A percentile compares a stretch with the other conserved stretches of the same genome.
Conservation (phyloP, 1,140 invertebrate genomes). For the Brachionus asplanchnoidis region DNA sequence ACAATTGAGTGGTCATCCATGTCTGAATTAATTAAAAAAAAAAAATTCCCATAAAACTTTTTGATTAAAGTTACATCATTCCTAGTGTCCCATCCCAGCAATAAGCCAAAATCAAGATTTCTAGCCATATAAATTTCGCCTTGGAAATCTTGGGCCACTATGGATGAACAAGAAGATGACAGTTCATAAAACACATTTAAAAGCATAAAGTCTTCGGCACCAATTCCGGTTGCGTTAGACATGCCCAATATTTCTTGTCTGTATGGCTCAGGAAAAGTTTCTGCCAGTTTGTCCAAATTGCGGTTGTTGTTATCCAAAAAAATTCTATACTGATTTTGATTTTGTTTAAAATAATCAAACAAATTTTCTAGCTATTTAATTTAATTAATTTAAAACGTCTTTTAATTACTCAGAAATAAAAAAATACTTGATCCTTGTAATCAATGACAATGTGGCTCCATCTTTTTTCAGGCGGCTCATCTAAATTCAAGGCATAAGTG, state of each 20-base stretch:
- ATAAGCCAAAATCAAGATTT: constrained; percentile 64
- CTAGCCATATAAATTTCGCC: constrained; percentile 56
- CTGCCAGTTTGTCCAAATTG: constrained; percentile 46
- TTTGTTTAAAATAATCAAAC: not conserved
- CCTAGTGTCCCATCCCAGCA: constrained; percentile 50
- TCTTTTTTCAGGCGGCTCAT: not conserved
- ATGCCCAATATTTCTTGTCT: constrained; percentile 58
- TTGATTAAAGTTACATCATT: not conserved
- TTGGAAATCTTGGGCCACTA: constrained; percentile 60
- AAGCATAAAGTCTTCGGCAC: constrained; percentile 59
- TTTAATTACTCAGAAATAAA: not conserved
- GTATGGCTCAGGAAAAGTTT: constrained; percentile 57
- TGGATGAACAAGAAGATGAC: constrained; percentile 63
- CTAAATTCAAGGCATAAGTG: not conserved
- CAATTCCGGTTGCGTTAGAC: constrained; percentile 53
- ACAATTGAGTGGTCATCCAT: constrained; percentile 59
- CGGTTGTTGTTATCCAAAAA: not conserved
- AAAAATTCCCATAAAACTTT: not conserved
- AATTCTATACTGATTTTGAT: not conserved
- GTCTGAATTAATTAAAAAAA: constrained; percentile 48
- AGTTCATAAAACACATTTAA: constrained; percentile 65
- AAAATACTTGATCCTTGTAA: not conserved
- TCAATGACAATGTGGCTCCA: not conserved
- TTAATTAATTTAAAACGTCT: not conserved
- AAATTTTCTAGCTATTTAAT: not conserved